Evolutionary conservation across 2,797 vertebrate genomes (phyloP), one percentile per base, ranked within the genome.

Genomic region (Anas acuta): DNA sequence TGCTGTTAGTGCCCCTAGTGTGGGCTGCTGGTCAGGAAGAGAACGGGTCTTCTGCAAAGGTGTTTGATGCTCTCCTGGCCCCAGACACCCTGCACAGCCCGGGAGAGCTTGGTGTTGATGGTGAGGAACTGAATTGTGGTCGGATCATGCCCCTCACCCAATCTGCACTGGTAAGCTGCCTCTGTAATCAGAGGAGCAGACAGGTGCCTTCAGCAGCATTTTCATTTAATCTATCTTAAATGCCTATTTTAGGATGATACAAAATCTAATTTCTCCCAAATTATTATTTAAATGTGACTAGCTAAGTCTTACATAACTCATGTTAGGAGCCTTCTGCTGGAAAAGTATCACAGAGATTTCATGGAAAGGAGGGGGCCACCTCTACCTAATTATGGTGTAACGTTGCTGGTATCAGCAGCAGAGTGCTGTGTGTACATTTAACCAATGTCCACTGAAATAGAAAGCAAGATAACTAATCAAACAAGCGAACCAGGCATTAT

Each of bases 381-480:
- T 62, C n/a, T 62, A 41, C n/a, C 47, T 73, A 22, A n/a, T 57
- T 37, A 2, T 3, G 0, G 20, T 32, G 4, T 60, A 62, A 51
- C 32, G 57, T 82, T 33, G 19, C 66, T 73, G 35, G 2, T 89
- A 73, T 2, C 37, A 39, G 26, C 11, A 33, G 15, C 37, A n/a
- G 16, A 45, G 12, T 16, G 23, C 61, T 0, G 1, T 47, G 32
- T 30, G 26, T 61, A 18, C 15, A 8, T 85, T 91, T 93, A 80
- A 78, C 84, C 76, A 78, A 35, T 26, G 73, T 76, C 89, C 80
- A 76, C 28, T 88, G 82, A 73, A 87, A 92, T 23, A 84, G 73
- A 90, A 94, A 93, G 79, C 37, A 56, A 64, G 73, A 76, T 87
- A 92, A 84, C 73, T 93, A 85, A 88, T 73, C 88, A 91, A 92